Percentiles rank a stretch among this genome's conserved stretches.
These are phyloP conservation scores for Meteorus colon DNA, from an alignment of 2,888 invertebrate species.

Conservation along the genomic window DNA sequence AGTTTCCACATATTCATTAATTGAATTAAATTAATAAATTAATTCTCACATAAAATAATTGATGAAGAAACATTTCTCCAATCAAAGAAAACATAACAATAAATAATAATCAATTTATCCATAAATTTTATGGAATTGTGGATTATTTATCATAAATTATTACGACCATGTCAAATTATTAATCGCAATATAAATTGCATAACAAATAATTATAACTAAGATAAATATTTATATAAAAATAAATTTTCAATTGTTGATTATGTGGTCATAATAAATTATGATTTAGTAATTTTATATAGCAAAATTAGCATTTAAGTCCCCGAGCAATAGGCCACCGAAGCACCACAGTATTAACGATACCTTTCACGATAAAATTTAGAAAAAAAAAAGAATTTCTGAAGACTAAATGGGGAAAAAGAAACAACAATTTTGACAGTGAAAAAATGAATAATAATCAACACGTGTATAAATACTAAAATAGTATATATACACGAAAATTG, in stretches of 20 bases:
- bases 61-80: background rate
- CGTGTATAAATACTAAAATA: conserved; percentile 48
- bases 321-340: conserved; percentile 67
- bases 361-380: conserved; percentile 59
- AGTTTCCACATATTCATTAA: conserved; percentile 74
- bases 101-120: background rate
- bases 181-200: too few species aligned
- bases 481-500: conserved; percentile 48
- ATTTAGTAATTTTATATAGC: conserved; percentile 59
- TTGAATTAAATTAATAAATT: conserved; percentile 37
- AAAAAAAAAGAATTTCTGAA: conserved; percentile 43
- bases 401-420: conserved; percentile 22
- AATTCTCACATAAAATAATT: conserved; percentile 22
- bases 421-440: background rate
- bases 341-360: conserved; percentile 66
- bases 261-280: conserved; percentile 50
- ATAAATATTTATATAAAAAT: background rate
- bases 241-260: background rate
- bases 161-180: conserved; percentile 4
- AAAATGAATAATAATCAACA: background rate
- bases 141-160: conserved; percentile 21
- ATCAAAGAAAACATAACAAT: conserved; percentile 36
- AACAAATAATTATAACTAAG: too few species aligned
- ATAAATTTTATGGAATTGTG: conserved; percentile 5
- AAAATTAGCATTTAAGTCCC: conserved; percentile 64